Evolutionary conservation across 2,888 invertebrate species (phyloP).

Genomic region (Drosophila lacicola): DNA sequence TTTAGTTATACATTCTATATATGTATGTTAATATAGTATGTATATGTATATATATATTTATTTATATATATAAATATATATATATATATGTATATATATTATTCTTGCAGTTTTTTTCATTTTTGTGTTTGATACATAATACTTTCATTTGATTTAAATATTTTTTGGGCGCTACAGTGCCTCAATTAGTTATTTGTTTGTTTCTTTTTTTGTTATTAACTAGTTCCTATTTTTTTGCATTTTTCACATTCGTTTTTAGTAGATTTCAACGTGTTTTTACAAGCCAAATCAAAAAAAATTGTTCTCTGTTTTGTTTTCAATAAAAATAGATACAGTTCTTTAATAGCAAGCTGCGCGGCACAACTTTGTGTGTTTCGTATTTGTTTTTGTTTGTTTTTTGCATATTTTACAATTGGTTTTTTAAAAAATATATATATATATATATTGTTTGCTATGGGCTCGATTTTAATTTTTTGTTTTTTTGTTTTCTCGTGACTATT

Average conservation of each 20-base stretch:
- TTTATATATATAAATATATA: slow-evolving; percentile 16
- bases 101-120: slow-evolving; percentile 17
- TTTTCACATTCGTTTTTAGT: not conserved
- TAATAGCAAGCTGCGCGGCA: slow-evolving; percentile 55
- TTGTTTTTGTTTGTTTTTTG: slow-evolving; percentile 9
- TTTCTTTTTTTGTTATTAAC: not conserved
- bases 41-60: slow-evolving; percentile 1
- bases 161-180: slow-evolving; percentile 13
- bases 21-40: slow-evolving; percentile 30
- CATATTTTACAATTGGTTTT: slow-evolving; percentile 52
- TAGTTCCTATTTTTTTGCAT: slow-evolving; percentile 6
- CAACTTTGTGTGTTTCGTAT: slow-evolving; percentile 31
- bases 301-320: slow-evolving; percentile 12
- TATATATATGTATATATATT: slow-evolving; percentile 2
- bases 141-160: slow-evolving; percentile 57
- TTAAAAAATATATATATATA: slow-evolving; percentile 40
- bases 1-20: slow-evolving; percentile 33
- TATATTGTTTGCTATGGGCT: slow-evolving; percentile 37
- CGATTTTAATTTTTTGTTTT: slow-evolving; percentile 7
- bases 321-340: slow-evolving; percentile 55
- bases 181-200: slow-evolving; percentile 4
- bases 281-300: slow-evolving; percentile 26
- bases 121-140: slow-evolving; percentile 56
- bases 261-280: slow-evolving; percentile 44
- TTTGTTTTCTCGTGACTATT: slow-evolving; percentile 45